These are phyloP conservation scores for Mobula birostris DNA, from an alignment of 2,113 vertebrate species.

Conservation along the genomic window DNA sequence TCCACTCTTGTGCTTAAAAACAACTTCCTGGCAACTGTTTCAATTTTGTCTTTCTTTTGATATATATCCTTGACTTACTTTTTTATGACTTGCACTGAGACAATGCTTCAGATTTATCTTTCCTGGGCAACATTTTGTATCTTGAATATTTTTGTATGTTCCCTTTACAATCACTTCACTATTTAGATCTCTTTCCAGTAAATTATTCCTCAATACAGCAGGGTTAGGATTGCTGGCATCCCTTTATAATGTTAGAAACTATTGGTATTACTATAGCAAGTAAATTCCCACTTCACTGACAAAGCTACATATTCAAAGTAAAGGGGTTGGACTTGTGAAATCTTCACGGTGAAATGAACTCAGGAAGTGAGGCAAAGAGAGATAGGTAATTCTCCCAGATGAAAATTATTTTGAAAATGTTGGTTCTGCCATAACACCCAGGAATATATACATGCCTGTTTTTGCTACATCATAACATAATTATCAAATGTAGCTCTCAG, in stretches of 20 bases:
- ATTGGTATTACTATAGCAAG: background rate
- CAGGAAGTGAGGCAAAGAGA: background rate
- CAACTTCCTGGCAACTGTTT: background rate
- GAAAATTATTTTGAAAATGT: background rate
- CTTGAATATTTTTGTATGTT: background rate
- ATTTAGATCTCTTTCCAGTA: background rate
- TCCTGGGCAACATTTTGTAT: background rate
- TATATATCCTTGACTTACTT: constrained; percentile 22
- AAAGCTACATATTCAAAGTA: background rate
- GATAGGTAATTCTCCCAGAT: background rate
- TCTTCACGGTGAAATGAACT: background rate
- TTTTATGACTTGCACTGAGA: background rate
- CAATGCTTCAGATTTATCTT: constrained; percentile 21
- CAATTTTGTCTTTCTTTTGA: background rate
- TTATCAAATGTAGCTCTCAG: background rate
- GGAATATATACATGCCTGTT: background rate
- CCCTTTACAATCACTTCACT: background rate
- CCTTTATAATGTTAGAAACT: background rate
- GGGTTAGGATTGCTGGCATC: background rate
- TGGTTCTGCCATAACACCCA: background rate
- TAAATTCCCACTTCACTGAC: background rate
- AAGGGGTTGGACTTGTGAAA: background rate
- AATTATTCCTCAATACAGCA: background rate
- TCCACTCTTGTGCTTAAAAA: background rate
- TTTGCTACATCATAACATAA: background rate